Evolutionary conservation across 2,888 invertebrate species (phyloP).

Genomic region (Helleia helle): DNA sequence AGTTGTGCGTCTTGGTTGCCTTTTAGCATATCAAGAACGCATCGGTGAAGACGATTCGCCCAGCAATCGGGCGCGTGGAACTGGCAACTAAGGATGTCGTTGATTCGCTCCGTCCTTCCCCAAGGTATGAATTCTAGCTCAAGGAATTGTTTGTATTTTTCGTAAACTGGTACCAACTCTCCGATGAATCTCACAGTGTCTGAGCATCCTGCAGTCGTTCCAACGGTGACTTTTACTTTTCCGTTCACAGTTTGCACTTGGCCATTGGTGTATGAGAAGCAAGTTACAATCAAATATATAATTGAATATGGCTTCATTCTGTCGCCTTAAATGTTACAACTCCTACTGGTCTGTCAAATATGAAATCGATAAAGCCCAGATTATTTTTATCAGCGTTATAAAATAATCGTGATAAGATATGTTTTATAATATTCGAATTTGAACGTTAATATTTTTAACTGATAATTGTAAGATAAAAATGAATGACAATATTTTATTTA

Average conservation of each 20-base stretch:
- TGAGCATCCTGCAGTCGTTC: slow-evolving; percentile 46
- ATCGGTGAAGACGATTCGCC: slow-evolving; percentile 57
- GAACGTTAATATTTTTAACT: too few species aligned
- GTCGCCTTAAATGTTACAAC: neutral
- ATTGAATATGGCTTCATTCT: too few species aligned
- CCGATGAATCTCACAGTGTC: slow-evolving; percentile 44
- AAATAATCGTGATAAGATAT: neutral
- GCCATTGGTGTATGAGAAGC: neutral
- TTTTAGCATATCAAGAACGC: slow-evolving; percentile 38
- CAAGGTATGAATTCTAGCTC: slow-evolving; percentile 57
- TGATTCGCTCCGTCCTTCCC: slow-evolving; percentile 43
- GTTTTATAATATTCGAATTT: too few species aligned
- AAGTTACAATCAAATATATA: neutral
- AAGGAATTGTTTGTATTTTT: slow-evolving; percentile 38
- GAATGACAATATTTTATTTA: too few species aligned
- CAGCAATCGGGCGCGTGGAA: slow-evolving; percentile 47
- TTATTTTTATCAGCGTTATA: neutral
- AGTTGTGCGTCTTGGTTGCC: slow-evolving; percentile 42
- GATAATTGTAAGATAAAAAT: too few species aligned
- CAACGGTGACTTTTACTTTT: slow-evolving; percentile 43
- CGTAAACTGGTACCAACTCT: slow-evolving; percentile 37
- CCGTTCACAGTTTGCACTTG: slow-evolving; percentile 37
- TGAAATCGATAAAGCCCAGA: neutral
- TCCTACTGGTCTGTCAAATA: neutral
- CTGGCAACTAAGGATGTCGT: slow-evolving; percentile 40